Percentiles rank a stretch among this genome's conserved stretches.
Conservation (phyloP, 2,113 vertebrate genomes). For the Chloroceryle aenea region DNA sequence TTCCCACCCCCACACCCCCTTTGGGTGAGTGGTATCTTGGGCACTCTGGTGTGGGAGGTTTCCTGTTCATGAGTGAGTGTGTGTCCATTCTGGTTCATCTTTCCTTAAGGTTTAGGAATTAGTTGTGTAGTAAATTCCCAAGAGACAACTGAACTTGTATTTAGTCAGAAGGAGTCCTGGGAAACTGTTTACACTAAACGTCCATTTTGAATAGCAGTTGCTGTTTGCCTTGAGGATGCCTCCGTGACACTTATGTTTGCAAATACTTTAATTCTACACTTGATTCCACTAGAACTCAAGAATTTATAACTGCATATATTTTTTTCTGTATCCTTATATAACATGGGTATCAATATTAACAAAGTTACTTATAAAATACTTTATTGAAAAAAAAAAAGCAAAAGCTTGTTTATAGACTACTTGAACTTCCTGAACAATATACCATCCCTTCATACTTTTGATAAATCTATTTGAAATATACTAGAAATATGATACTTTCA, state of each 20-base stretch:
- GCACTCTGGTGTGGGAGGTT: too few relatives aligned
- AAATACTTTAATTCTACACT: not conserved
- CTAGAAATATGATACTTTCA: constrained; percentile 26
- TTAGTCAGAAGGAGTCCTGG: too few relatives aligned
- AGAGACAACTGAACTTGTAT: too few relatives aligned
- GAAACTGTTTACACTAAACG: too few relatives aligned
- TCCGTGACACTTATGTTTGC: not conserved
- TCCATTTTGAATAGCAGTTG: too few relatives aligned
- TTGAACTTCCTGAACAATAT: not conserved
- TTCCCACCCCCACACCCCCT: too few relatives aligned
- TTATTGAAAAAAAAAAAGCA: not conserved
- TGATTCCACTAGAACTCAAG: not conserved
- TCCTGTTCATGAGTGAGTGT: too few relatives aligned
- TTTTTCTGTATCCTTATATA: not conserved
- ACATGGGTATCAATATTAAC: not conserved
- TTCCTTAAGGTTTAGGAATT: too few relatives aligned
- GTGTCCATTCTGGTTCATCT: too few relatives aligned
- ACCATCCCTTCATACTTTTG: not conserved
- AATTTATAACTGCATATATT: not conserved
- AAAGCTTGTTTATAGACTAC: not conserved
- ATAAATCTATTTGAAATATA: constrained; percentile 25
- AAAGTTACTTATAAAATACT: not conserved
- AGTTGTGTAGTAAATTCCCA: too few relatives aligned
- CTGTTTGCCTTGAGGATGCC: too few relatives aligned
- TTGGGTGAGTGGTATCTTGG: too few relatives aligned